Conservation (phyloP, 2,888 invertebrate genomes). For the Tetragnatha montana region DNA sequence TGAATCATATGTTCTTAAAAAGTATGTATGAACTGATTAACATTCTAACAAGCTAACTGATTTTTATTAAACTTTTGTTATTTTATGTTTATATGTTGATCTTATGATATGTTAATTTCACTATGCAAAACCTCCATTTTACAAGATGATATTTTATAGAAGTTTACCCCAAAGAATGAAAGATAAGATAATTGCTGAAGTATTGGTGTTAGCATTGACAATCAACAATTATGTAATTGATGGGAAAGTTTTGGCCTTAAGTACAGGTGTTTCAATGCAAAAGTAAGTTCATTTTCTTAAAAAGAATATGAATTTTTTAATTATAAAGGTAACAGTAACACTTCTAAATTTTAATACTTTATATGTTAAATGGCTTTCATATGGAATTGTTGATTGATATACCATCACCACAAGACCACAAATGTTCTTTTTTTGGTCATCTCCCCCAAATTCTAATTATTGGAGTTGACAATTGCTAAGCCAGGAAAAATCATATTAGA, state of each 20-base stretch:
- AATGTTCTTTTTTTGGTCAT: too few relatives aligned
- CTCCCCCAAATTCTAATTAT: too few relatives aligned
- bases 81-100: too few relatives aligned
- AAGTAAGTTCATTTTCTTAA: constrained; percentile 30
- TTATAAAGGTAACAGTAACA: not conserved
- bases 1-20: constrained; percentile 31
- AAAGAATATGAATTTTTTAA: not conserved
- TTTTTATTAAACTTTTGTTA: too few relatives aligned
- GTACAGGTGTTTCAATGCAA: constrained; percentile 25
- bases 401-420: too few relatives aligned
- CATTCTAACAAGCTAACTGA: too few relatives aligned
- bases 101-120: too few relatives aligned
- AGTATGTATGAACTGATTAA: constrained; percentile 15
- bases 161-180: constrained; percentile 58
- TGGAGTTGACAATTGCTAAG: too few relatives aligned
- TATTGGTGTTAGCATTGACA: constrained; percentile 51
- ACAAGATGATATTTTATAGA: not conserved
- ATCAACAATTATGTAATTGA: constrained; percentile 40
- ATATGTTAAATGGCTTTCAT: too few relatives aligned
- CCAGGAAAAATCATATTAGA: too few relatives aligned
- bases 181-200: constrained; percentile 57
- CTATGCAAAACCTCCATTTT: too few relatives aligned
- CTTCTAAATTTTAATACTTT: not conserved
- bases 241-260: constrained; percentile 25
- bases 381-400: too few relatives aligned